Evolutionary conservation across 2,797 vertebrate genomes (phyloP).

Genomic region (Mormyrops boulengeri): DNA sequence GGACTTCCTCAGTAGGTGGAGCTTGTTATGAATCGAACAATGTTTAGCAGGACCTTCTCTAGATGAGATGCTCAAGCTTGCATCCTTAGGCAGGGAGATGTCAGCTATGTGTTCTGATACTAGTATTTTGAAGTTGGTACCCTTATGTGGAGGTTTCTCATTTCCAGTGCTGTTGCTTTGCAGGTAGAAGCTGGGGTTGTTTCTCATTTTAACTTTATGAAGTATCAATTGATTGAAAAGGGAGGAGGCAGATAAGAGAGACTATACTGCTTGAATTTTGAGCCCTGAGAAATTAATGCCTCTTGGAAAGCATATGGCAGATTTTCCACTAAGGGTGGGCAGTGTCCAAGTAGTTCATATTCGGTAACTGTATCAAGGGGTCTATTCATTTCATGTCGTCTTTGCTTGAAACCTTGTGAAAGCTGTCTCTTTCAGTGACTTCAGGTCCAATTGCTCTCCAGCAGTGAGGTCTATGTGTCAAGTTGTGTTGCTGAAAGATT

Average conservation of each 20-base stretch:
- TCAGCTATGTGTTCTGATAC: neutral
- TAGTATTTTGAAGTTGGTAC: neutral
- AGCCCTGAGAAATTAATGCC: neutral
- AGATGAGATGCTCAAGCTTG: neutral
- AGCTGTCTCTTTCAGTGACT: neutral
- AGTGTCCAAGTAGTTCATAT: neutral
- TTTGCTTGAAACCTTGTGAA: neutral
- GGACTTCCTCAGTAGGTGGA: neutral
- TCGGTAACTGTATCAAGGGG: neutral
- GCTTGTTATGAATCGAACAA: neutral
- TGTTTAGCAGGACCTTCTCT: neutral
- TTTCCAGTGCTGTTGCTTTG: neutral
- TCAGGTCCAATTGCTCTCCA: neutral
- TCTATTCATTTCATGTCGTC: neutral
- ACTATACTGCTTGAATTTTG: neutral
- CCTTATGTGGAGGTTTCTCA: neutral
- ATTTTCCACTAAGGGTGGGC: neutral
- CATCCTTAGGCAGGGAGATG: neutral
- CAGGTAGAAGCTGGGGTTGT: neutral
- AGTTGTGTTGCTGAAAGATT: neutral
- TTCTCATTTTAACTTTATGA: neutral
- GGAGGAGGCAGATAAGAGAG: neutral
- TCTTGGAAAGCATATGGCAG: neutral
- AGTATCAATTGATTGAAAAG: neutral
- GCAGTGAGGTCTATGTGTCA: neutral